Base-by-base conservation (phyloP, 2,888 invertebrate species). In the Eristalis pertinax region DNA sequence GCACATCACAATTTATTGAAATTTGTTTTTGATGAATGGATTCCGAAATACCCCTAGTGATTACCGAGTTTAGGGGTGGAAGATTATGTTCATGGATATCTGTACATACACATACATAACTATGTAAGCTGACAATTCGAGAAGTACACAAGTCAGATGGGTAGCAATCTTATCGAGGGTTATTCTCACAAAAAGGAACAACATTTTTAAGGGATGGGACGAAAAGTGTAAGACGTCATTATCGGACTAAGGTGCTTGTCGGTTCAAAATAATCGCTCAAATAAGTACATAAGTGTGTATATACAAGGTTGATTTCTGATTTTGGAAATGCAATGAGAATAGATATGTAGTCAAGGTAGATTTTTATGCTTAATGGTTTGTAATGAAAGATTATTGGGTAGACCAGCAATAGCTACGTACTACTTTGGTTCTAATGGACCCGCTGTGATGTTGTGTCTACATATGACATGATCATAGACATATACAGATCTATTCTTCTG, bases 1-100 rank as follows among this genome's bases (percentile, higher is more conserved):
- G 84, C 87, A 87, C 84, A 87, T 83, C 79, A 68, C 63, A 87
- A 65, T 41, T 64, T 69, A 50, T 35, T 64, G 35, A 32, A 35
- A 35, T 35, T 63, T 63, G 15, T 50, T 7, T 35, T 41, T 68
- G 69, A 70, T 62, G 50, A 77, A 77, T 76, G 68, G 19, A 38
- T 43, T 62, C n/a, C 32, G 15, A 63, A 60, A 68, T 67, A 35
- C 50, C 19, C 35, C n/a, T 24, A 60, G 15, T 32, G 74, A 29
- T 19, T 3, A 1, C n/a, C 7, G 15, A 8, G 26, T 69, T 68
- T 62, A 70, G 38, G 77, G 78, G 62, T 77, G 56, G 63, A 38
- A 26, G 8, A 22, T 10, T 7, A 19, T 43, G 41, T 19, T 41
- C 35, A 63, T 19, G 69, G 22, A 26, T 41, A 8, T 38, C 13